A percentile compares a stretch with the other conserved stretches of the same genome.
Evolutionary conservation across 2,797 vertebrate genomes (phyloP).

Genomic region (Hirundo rustica): DNA sequence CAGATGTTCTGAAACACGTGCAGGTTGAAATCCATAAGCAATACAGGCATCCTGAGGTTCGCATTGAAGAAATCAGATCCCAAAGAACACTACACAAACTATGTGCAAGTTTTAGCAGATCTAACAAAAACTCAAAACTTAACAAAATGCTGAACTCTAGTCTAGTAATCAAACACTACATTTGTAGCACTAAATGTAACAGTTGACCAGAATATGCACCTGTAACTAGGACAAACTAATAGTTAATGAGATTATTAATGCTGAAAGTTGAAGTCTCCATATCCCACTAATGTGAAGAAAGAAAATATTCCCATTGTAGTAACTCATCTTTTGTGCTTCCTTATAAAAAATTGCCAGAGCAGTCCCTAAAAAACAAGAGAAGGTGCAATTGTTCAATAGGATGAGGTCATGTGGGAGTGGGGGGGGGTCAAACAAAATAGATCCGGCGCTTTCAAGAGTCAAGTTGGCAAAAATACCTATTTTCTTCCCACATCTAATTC

Average conservation of each 20-base stretch:
- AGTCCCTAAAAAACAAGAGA: background rate
- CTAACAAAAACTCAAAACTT: background rate
- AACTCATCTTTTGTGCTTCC: background rate
- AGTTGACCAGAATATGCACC: background rate
- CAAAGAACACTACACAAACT: background rate
- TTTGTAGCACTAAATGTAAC: background rate
- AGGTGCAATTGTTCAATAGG: background rate
- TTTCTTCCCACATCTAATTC: background rate
- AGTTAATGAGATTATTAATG: background rate
- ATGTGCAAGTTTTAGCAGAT: background rate
- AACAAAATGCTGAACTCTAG: background rate
- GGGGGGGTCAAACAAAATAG: background rate
- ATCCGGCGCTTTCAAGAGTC: background rate
- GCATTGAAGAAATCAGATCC: background rate
- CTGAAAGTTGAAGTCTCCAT: background rate
- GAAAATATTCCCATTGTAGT: accelerated
- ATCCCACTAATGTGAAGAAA: background rate
- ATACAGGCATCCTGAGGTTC: background rate
- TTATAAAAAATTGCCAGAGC: background rate
- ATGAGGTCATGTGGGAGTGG: background rate
- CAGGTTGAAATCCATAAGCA: background rate
- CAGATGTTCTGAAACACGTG: background rate
- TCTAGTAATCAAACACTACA: background rate
- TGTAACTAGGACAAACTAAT: background rate
- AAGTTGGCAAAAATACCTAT: background rate